A percentile compares a stretch with the other conserved stretches of the same genome.
phyloP scores from a whole-genome alignment of 2,113 vertebrate genomes.

The Holacanthus passer region DNA sequence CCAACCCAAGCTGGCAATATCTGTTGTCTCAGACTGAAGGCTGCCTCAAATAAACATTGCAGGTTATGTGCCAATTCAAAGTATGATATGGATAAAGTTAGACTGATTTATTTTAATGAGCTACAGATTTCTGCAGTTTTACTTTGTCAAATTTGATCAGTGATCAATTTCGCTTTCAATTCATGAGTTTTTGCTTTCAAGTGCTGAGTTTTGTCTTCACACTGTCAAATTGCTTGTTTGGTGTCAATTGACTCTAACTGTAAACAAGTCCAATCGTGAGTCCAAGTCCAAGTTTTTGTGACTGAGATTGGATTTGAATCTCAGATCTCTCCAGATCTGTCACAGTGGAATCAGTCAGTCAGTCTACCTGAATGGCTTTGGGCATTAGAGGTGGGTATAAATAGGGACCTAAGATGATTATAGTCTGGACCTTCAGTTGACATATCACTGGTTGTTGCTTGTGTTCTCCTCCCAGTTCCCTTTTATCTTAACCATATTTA shows the following conservation, averaged over 20 bases:
- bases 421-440: conserved; percentile 17
- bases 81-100: background rate
- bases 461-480: background rate
- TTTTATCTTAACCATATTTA: background rate
- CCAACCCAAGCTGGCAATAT: conserved; percentile 41
- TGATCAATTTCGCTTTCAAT: background rate
- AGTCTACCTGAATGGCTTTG: conserved; percentile 12
- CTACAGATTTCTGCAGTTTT: background rate
- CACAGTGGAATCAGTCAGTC: conserved; percentile 1
- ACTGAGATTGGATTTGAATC: background rate
- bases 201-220: background rate
- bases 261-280: background rate
- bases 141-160: background rate
- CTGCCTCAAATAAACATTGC: conserved; percentile 31
- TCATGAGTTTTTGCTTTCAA: background rate
- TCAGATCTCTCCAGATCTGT: background rate
- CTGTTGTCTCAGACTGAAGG: conserved; percentile 17
- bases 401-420: conserved; percentile 69
- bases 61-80: conserved; percentile 36
- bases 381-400: conserved; percentile 65
- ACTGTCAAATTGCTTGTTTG: no score
- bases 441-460: conserved; percentile 5
- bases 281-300: background rate
- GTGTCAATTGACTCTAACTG: background rate
- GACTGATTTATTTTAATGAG: background rate